Conservation (phyloP, 2,797 vertebrate genomes). For the Spinus olivaceus region DNA sequence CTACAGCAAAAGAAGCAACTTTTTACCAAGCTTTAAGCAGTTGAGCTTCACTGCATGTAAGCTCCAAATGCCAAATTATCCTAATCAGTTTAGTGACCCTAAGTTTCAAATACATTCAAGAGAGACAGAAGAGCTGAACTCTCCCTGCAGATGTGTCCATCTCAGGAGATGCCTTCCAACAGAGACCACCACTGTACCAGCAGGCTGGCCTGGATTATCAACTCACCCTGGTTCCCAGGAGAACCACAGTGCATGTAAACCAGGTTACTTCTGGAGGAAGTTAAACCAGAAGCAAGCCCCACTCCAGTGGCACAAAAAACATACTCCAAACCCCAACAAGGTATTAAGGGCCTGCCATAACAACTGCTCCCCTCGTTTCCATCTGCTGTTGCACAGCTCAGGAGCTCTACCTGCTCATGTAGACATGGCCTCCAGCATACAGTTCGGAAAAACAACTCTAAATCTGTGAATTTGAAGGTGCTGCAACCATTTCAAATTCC, state of each 20-base stretch:
- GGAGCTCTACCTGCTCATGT: not conserved
- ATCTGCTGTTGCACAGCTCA: not conserved
- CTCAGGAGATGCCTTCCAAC: not conserved
- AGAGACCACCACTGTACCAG: not conserved
- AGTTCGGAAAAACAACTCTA: not conserved
- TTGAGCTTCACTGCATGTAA: not conserved
- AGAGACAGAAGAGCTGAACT: not conserved
- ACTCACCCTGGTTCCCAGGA: not conserved
- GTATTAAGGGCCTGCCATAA: not conserved
- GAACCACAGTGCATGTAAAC: accelerated
- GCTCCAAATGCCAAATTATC: not conserved
- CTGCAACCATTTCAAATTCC: not conserved
- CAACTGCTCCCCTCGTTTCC: not conserved
- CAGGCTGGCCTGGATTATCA: accelerated
- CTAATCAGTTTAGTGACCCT: not conserved
- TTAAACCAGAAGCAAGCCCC: not conserved
- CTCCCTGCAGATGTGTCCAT: accelerated
- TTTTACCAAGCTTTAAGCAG: not conserved
- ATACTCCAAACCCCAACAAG: accelerated
- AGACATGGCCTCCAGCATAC: accelerated
- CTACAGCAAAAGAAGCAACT: not conserved
- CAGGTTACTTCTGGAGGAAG: not conserved
- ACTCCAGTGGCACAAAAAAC: not conserved
- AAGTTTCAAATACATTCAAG: not conserved
- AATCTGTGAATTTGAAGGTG: not conserved